Conservation (phyloP, 2,113 vertebrate species). For the Cephalopholis sonnerati region DNA sequence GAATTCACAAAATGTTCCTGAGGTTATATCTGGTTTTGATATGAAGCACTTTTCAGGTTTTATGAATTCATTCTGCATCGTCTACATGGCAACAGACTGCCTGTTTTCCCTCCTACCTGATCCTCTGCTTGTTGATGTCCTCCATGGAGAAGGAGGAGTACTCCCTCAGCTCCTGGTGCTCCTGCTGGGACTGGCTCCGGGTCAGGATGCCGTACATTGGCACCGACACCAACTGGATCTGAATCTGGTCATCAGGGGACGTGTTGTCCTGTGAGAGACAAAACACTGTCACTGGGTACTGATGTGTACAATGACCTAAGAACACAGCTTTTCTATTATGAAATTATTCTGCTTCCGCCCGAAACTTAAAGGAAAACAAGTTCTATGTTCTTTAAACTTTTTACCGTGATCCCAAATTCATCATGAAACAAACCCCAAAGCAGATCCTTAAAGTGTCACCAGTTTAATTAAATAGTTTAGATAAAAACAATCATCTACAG, state of each 20-base stretch:
- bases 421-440: no score
- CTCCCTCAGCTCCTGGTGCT: slow-evolving; percentile 85
- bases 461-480: no score
- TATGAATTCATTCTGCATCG: background rate
- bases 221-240: slow-evolving; percentile 91
- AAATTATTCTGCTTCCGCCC: background rate
- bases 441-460: no score
- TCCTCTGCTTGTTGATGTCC: slow-evolving; percentile 89
- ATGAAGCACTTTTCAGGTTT: background rate
- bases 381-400: background rate
- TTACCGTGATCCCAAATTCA: background rate
- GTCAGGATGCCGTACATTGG: slow-evolving; percentile 92
- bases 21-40: background rate
- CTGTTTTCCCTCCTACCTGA: slow-evolving; percentile 86
- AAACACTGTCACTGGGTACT: background rate
- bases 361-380: background rate
- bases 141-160: slow-evolving; percentile 95
- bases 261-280: slow-evolving; percentile 86
- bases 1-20: background rate
- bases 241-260: slow-evolving; percentile 90
- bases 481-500: background rate
- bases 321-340: no score
- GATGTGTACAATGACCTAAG: no score
- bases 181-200: slow-evolving; percentile 70
- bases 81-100: background rate